These are phyloP conservation scores for Stegastes partitus DNA, from an alignment of 2,113 vertebrate species.

Conservation along the genomic window DNA sequence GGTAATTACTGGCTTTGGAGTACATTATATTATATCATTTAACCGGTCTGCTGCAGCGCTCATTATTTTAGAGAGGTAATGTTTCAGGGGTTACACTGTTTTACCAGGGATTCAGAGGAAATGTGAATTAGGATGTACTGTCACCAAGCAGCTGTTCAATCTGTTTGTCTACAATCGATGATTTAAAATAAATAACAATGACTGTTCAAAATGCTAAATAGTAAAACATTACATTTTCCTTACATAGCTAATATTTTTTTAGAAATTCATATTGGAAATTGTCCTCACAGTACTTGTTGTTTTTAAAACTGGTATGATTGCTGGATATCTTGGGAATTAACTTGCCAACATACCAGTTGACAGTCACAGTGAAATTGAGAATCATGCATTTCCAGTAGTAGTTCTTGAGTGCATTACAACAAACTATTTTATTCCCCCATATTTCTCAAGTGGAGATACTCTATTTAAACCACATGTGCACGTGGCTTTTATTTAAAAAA, in stretches of 20 bases:
- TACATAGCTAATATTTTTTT: neutral
- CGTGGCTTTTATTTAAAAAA: neutral
- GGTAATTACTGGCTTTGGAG: too few species aligned
- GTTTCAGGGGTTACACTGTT: too few species aligned
- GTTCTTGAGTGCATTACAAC: neutral
- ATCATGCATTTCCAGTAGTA: neutral
- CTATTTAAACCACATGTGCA: neutral
- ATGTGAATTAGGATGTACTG: too few species aligned
- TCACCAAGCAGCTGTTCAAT: neutral
- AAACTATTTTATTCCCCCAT: neutral
- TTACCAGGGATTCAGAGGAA: too few species aligned
- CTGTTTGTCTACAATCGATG: neutral
- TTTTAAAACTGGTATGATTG: neutral
- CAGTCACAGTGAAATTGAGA: neutral
- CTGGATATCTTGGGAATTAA: neutral
- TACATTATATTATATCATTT: too few species aligned
- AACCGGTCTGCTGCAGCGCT: too few species aligned
- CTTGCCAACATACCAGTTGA: neutral
- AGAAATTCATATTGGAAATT: neutral
- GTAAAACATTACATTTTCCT: neutral
- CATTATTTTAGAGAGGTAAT: too few species aligned
- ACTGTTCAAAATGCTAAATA: neutral
- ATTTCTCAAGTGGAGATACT: slow-evolving; percentile 2
- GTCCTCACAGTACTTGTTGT: neutral
- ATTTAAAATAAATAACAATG: neutral